A percentile compares a stretch with the other conserved stretches of the same genome.
These are phyloP conservation scores for Nephrocerus scutellatus DNA, from an alignment of 2,888 invertebrate species.

Conservation along the genomic window DNA sequence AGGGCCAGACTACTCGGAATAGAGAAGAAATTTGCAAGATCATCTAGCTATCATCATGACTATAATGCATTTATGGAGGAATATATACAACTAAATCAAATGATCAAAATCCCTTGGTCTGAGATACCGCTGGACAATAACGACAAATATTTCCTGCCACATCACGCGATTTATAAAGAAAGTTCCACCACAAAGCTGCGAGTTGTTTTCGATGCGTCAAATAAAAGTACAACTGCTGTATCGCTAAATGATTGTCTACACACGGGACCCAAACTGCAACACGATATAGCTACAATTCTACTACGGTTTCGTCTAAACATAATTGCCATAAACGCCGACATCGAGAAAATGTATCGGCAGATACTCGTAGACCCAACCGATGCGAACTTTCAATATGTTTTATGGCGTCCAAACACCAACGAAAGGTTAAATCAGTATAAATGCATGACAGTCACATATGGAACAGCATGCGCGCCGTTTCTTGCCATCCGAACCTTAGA, in stretches of 20 bases:
- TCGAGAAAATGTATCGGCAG: conserved; percentile 19
- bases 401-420: conserved; percentile 15
- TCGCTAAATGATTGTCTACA: conserved; percentile 19
- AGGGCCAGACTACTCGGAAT: too few species aligned
- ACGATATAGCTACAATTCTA: conserved; percentile 13
- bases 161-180: conserved; percentile 19
- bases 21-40: too few species aligned
- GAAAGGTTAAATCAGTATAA: conserved; percentile 12
- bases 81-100: too few species aligned
- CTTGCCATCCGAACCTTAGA: conserved; percentile 17
- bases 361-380: conserved; percentile 15
- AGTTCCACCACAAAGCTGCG: conserved; percentile 20
- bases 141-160: too few species aligned
- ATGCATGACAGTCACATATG: conserved; percentile 15
- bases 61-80: too few species aligned
- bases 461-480: conserved; percentile 17
- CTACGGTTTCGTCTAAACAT: conserved; percentile 14
- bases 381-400: conserved; percentile 18
- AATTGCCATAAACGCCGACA: conserved; percentile 21
- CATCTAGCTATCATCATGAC: too few species aligned
- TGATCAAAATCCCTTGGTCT: too few species aligned
- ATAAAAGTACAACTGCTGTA: conserved; percentile 9
- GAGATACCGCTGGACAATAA: too few species aligned
- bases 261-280: conserved; percentile 18
- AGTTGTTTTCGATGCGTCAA: conserved; percentile 15